Evolutionary conservation across 2,888 invertebrate species (phyloP), one percentile per base, ranked within the genome.

Genomic region (Drosophila subsilvestris): DNA sequence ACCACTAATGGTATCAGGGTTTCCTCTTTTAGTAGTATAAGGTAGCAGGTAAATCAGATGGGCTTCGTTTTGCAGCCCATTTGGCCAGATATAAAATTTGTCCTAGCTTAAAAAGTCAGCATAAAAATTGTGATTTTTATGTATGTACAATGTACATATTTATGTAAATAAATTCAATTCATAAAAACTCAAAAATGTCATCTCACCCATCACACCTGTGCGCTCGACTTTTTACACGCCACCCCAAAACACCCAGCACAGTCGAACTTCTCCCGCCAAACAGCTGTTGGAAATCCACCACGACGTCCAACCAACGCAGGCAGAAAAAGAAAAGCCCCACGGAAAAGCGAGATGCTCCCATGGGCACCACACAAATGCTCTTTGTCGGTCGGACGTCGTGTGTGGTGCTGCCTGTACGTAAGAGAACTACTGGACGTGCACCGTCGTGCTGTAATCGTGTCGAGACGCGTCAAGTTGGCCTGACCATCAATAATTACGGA

Each of bases 361-460:
- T 18, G 44, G 29, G 17, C 29, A 50, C 79, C 88, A 6, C 83
- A 90, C 89, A 89, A 90, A 89, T 88, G 88, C 88, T 18, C 43
- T 66, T 89, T 88, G 90, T 90, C 90, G 89, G 80, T 80, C 90
- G 90, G 88, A 89, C 89, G 89, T 89, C 89, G 89, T 89, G 82
- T 83, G 70, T 49, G 48, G 79, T 69, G 72, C 66, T 71, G 80
- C 63, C 48, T 60, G 60, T 60, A 27, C 48, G 48, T 58, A 57
- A n/a, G 20, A 17, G 18, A 42, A 32, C 32, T 51, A 32, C 32
- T 51, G 51, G 51, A 32, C 51, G 51, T 32, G 51, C 20, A 18
- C n/a, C 32, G 27, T 45, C 53, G 53, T 60, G 29, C 18, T 50
- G n/a, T 60, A 37, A 37, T 48, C 51, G 55, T 29, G 48, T 44